These are phyloP conservation scores for Ptychobarbus kaznakovi DNA, from an alignment of 2,797 vertebrate species.

Conservation along the genomic window DNA sequence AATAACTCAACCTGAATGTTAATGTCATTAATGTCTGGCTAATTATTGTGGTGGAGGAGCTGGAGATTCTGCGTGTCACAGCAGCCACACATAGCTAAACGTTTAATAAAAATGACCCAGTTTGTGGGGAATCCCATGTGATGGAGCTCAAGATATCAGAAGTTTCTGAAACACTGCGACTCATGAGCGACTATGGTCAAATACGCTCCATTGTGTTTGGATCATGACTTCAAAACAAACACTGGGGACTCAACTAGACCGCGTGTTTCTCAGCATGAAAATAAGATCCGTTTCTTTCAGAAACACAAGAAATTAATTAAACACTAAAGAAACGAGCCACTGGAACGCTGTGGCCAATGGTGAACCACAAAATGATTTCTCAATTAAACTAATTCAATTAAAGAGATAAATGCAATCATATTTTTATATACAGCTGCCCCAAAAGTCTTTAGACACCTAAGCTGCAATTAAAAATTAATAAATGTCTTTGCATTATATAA, in stretches of 20 bases:
- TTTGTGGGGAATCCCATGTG: slow-evolving; percentile 65
- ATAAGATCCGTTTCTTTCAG: background rate
- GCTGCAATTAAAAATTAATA: background rate
- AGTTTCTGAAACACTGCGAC: slow-evolving; percentile 57
- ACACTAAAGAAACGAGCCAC: background rate
- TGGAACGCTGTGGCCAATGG: background rate
- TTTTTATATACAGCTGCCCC: background rate
- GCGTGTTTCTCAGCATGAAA: background rate
- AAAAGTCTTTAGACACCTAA: background rate
- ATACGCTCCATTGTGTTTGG: slow-evolving; percentile 58
- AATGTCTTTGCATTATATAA: background rate
- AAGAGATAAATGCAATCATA: background rate
- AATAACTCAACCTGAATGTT: slow-evolving; percentile 89
- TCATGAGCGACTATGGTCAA: slow-evolving; percentile 65
- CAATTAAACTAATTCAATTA: background rate
- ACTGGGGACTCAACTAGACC: slow-evolving; percentile 7
- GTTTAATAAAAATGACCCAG: slow-evolving; percentile 70
- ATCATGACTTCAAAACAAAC: slow-evolving; percentile 61
- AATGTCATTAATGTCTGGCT: slow-evolving; percentile 84
- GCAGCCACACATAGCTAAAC: slow-evolving; percentile 63
- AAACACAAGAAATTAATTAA: background rate
- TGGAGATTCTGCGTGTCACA: slow-evolving; percentile 70
- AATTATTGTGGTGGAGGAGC: slow-evolving; percentile 82
- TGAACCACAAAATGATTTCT: background rate
- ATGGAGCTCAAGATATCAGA: slow-evolving; percentile 50